Evolutionary conservation across 92 coral and sea anemone species (phyloP).

Genomic region (Phenganax stokvisi): DNA sequence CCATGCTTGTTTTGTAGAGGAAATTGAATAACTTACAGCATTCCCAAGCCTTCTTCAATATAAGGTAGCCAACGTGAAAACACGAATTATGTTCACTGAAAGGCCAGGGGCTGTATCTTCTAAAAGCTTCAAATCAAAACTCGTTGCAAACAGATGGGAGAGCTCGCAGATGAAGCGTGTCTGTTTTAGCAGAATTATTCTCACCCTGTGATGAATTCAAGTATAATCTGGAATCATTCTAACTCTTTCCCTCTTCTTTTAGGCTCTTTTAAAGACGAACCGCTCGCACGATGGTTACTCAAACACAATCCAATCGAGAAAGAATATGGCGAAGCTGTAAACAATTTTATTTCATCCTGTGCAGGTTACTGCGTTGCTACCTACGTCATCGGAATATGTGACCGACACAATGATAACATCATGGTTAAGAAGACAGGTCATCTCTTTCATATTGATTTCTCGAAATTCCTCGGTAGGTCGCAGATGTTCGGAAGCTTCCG

Average conservation of each 20-base stretch:
- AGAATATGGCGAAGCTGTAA: slow-evolving; percentile 86
- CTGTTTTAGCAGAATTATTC: too few relatives aligned
- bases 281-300: slow-evolving; percentile 85
- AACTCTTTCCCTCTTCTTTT: not conserved
- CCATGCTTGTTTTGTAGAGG: not conserved
- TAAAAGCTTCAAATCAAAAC: too few relatives aligned
- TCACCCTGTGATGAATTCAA: too few relatives aligned
- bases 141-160: too few relatives aligned
- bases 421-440: slow-evolving; percentile 95
- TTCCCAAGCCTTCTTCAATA: not conserved
- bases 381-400: slow-evolving; percentile 93
- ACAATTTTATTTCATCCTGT: slow-evolving; percentile 91
- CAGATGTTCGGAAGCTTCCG: slow-evolving; percentile 98
- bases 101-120: too few relatives aligned
- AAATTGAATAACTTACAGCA: not conserved
- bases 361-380: slow-evolving; percentile 99
- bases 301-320: slow-evolving; percentile 84
- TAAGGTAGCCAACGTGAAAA: too few relatives aligned
- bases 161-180: too few relatives aligned
- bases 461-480: slow-evolving; percentile 96
- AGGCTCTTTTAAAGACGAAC: slow-evolving; percentile 91
- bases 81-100: too few relatives aligned
- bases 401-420: slow-evolving; percentile 98
- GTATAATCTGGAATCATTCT: too few relatives aligned
- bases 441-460: slow-evolving; percentile 92